phyloP scores from a whole-genome alignment of 2,888 invertebrate genomes.

The Achlya flavicornis region DNA sequence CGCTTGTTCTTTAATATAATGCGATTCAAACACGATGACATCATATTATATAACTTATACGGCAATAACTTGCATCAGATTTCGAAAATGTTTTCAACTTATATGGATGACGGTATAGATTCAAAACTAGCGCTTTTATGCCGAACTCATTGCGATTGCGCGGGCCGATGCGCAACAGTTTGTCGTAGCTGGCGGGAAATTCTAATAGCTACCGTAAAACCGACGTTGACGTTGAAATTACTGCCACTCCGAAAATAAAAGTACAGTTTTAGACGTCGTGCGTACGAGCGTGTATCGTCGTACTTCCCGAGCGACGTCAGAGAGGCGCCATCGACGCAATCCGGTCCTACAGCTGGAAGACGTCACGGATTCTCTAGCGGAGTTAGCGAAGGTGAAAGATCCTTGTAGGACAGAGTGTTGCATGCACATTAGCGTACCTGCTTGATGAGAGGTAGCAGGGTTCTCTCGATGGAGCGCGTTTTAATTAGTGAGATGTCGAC shows the following conservation, averaged over 20 bases:
- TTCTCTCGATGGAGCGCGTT: conserved; percentile 97
- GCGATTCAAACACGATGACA: not conserved
- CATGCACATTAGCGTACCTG: conserved; percentile 87
- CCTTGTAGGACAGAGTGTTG: conserved; percentile 28
- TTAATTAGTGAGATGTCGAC: conserved; percentile 90
- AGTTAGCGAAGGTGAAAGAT: conserved; percentile 22
- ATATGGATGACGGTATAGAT: conserved; percentile 26
- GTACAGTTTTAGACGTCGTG: conserved; percentile 63
- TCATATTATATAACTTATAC: no score
- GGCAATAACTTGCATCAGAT: not conserved
- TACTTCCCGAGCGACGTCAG: conserved; percentile 65
- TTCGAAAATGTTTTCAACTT: not conserved
- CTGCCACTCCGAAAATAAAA: conserved; percentile 68
- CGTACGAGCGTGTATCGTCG: conserved; percentile 67
- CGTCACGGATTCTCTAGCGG: conserved; percentile 39
- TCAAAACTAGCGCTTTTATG: conserved; percentile 53
- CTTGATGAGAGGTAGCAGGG: conserved; percentile 95
- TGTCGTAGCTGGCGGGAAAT: conserved; percentile 74
- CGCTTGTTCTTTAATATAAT: not conserved
- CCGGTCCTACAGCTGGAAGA: conserved; percentile 35
- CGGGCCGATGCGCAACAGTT: conserved; percentile 73
- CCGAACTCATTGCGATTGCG: conserved; percentile 60
- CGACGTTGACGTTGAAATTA: conserved; percentile 58
- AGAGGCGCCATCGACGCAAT: conserved; percentile 51
- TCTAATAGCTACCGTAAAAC: conserved; percentile 62